Evolutionary conservation across 2,888 invertebrate species (phyloP).

Genomic region (Dendrolimus pini): DNA sequence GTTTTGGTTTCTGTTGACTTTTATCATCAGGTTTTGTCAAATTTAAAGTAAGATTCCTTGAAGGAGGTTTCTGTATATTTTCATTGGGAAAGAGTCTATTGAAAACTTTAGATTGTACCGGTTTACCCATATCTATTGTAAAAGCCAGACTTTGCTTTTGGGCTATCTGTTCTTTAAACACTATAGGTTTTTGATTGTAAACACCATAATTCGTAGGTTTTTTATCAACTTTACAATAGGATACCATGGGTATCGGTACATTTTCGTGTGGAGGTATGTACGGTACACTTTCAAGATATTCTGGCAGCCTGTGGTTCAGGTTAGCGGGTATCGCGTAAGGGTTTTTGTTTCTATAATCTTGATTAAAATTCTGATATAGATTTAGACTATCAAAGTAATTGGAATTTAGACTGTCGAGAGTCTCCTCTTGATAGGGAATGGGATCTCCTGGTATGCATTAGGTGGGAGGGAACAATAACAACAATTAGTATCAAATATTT

Average conservation of each 20-base stretch:
- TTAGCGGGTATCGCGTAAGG: constrained; percentile 73
- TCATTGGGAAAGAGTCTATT: constrained; percentile 54
- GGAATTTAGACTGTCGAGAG: constrained; percentile 57
- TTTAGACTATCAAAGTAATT: constrained; percentile 68
- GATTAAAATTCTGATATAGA: constrained; percentile 39
- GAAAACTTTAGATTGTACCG: constrained; percentile 59
- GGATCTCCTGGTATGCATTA: constrained; percentile 58
- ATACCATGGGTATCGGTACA: constrained; percentile 20
- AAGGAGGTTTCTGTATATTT: constrained; percentile 43
- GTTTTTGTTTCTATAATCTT: constrained; percentile 62
- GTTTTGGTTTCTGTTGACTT: constrained; percentile 48
- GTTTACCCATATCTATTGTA: constrained; percentile 53
- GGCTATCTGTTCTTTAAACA: constrained; percentile 52
- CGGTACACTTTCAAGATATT: constrained; percentile 46
- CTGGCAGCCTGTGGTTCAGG: constrained; percentile 58
- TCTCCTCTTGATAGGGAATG: constrained; percentile 49
- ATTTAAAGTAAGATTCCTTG: constrained; percentile 60
- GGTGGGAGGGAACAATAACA: constrained; percentile 17
- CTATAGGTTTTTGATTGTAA: constrained; percentile 40
- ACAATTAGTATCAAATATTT: background rate
- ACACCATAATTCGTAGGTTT: constrained; percentile 34
- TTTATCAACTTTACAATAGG: constrained; percentile 20
- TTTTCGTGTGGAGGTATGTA: constrained; percentile 68
- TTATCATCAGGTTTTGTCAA: constrained; percentile 49
- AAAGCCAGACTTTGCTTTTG: constrained; percentile 43